Evolutionary conservation across 2,113 vertebrate species (phyloP).

Genomic region (Ceyx cyanopectus): DNA sequence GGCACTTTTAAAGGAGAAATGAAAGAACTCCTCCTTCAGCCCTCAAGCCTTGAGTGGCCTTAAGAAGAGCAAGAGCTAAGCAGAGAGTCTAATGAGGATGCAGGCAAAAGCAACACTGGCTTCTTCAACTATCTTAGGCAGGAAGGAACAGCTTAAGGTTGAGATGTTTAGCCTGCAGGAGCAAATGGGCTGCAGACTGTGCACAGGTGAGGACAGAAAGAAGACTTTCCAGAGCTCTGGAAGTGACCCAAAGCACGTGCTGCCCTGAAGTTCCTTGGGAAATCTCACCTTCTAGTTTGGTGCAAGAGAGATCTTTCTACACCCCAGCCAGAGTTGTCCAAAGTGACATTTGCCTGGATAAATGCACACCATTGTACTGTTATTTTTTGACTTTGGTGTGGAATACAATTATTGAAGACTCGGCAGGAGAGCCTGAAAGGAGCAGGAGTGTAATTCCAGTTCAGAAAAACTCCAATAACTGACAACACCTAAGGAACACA

Average conservation of each 20-base stretch:
- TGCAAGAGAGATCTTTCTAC: neutral
- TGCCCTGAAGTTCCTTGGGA: neutral
- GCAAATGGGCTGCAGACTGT: neutral
- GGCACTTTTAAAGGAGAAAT: slow-evolving; percentile 11
- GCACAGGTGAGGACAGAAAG: neutral
- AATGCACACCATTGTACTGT: neutral
- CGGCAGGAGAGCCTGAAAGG: slow-evolving; percentile 25
- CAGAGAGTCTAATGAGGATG: neutral
- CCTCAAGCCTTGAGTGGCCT: slow-evolving; percentile 15
- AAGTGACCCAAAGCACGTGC: neutral
- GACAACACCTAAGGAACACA: slow-evolving; percentile 38
- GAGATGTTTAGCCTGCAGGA: neutral
- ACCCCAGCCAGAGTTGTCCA: neutral
- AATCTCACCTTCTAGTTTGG: neutral
- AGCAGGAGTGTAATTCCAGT: slow-evolving; percentile 53
- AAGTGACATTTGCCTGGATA: neutral
- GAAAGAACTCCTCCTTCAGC: slow-evolving; percentile 1
- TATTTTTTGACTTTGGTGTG: slow-evolving; percentile 22
- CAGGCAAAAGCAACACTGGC: slow-evolving; percentile 11
- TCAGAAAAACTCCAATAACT: slow-evolving; percentile 58
- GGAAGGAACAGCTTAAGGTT: slow-evolving; percentile 54
- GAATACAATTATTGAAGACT: slow-evolving; percentile 58
- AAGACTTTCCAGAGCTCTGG: neutral
- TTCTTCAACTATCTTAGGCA: slow-evolving; percentile 38
- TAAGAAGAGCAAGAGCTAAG: slow-evolving; percentile 34